phyloP scores from a whole-genome alignment of 1,140 invertebrate genomes.

The Drosophila bocqueti region DNA sequence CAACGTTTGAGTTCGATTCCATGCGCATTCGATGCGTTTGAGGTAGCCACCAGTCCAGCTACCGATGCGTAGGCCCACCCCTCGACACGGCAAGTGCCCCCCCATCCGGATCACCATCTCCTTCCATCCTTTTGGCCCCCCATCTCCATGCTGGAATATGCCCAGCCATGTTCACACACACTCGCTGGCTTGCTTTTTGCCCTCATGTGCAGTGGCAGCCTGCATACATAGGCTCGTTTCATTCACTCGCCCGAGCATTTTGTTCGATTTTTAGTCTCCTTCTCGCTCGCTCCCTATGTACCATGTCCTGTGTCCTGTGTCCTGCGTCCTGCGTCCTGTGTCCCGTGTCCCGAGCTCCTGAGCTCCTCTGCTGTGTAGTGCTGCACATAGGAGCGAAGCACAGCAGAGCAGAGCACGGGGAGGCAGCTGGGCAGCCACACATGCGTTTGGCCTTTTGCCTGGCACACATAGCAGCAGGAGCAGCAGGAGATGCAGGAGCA shows the following conservation, averaged over 20 bases:
- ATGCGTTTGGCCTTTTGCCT: constrained; percentile 82
- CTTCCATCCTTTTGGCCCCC: not conserved
- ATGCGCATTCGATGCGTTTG: constrained; percentile 80
- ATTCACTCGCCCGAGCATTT: constrained; percentile 45
- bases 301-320: constrained; percentile 20
- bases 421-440: constrained; percentile 52
- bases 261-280: constrained; percentile 34
- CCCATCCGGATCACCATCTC: constrained; percentile 5
- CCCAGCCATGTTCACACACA: constrained; percentile 12
- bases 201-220: constrained; percentile 61
- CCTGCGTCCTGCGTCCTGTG: not conserved
- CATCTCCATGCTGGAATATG: not conserved
- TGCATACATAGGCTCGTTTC: constrained; percentile 72
- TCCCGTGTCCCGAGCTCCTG: constrained; percentile 16
- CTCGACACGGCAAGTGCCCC: constrained; percentile 12
- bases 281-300: constrained; percentile 44
- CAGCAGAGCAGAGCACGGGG: not conserved
- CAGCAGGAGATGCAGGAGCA: constrained; percentile 14
- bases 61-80: constrained; percentile 62
- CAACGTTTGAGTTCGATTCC: constrained; percentile 73
- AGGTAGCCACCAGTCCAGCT: constrained; percentile 45
- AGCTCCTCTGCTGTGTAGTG: constrained; percentile 21
- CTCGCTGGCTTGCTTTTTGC: constrained; percentile 44
- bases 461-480: constrained; percentile 69
- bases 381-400: constrained; percentile 29